phyloP scores from a whole-genome alignment of 2,113 vertebrate genomes.

The Isurus oxyrinchus region DNA sequence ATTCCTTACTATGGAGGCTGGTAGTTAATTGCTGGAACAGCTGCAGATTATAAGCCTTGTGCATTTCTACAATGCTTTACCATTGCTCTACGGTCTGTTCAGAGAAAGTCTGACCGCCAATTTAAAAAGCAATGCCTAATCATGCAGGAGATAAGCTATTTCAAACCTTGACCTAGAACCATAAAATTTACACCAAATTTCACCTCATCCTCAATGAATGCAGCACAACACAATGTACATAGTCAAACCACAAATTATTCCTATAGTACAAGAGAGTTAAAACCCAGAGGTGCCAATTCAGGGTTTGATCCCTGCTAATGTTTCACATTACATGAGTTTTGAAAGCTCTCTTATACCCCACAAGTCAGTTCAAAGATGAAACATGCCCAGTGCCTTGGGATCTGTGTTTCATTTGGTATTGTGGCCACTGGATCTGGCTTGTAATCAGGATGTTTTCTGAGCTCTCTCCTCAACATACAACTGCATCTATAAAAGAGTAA shows the following conservation, averaged over 20 bases:
- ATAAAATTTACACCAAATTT: background rate
- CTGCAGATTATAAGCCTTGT: background rate
- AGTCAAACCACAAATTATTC: background rate
- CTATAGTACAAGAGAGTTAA: background rate
- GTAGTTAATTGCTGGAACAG: background rate
- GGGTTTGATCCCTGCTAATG: background rate
- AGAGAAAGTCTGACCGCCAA: background rate
- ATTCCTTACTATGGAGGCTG: background rate
- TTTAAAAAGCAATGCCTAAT: background rate
- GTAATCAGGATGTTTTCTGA: conserved; percentile 71
- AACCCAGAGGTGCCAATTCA: background rate
- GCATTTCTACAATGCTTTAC: background rate
- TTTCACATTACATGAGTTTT: background rate
- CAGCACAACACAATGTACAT: background rate
- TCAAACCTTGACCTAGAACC: background rate
- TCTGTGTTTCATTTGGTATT: background rate
- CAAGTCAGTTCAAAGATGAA: background rate
- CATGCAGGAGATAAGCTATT: background rate
- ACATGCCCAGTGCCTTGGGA: background rate
- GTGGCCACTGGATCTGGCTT: background rate
- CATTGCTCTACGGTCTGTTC: background rate
- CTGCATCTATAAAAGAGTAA: conserved; percentile 73
- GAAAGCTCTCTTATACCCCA: background rate
- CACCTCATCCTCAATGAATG: background rate
- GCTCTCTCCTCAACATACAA: conserved; percentile 91